Percentiles rank a stretch among this genome's conserved stretches.
phyloP scores from a whole-genome alignment of 2,888 invertebrate species.

The Himalopsyche tibetana region DNA sequence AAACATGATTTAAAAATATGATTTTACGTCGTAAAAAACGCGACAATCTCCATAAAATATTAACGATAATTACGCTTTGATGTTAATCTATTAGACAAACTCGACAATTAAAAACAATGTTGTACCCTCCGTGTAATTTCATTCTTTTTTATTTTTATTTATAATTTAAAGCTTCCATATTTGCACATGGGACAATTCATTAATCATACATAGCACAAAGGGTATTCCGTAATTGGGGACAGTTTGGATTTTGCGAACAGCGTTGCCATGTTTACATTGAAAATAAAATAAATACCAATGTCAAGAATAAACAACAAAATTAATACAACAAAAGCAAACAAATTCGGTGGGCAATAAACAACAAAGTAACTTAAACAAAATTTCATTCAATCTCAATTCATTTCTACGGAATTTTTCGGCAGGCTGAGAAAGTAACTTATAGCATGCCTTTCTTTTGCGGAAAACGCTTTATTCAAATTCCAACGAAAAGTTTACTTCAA shows the following conservation, averaged over 20 bases:
- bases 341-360: background rate
- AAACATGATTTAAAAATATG: background rate
- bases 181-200: conserved; percentile 60
- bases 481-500: too few species aligned
- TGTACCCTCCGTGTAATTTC: conserved; percentile 21
- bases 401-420: too few species aligned
- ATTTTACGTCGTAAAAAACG: background rate
- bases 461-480: too few species aligned
- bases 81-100: conserved; percentile 58
- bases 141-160: conserved; percentile 52
- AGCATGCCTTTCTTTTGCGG: too few species aligned
- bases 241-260: background rate
- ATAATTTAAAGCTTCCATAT: conserved; percentile 60
- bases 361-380: conserved; percentile 7
- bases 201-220: conserved; percentile 50
- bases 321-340: background rate
- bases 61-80: conserved; percentile 61
- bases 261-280: conserved; percentile 6
- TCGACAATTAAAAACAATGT: conserved; percentile 56
- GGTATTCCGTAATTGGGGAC: conserved; percentile 15
- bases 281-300: conserved; percentile 31
- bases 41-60: conserved; percentile 22
- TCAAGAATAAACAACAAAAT: conserved; percentile 22
- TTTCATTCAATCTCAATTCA: background rate
- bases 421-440: too few species aligned